Conservation (phyloP, 2,113 vertebrate species). For the Cyanoramphus novaezelandiae region DNA sequence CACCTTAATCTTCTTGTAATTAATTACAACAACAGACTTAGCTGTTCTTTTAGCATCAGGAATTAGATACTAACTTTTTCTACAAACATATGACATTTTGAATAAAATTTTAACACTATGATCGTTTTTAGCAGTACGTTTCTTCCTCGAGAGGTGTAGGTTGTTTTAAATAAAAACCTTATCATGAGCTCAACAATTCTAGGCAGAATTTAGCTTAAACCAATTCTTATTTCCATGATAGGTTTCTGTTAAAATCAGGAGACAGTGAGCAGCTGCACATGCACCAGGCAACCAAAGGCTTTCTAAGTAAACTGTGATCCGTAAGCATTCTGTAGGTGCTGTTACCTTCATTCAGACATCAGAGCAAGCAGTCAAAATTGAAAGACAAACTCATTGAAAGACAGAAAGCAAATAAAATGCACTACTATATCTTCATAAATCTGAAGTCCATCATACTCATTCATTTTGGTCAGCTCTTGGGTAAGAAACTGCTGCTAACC, state of each 20-base stretch:
- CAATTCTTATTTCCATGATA: background rate
- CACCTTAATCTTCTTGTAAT: background rate
- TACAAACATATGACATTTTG: background rate
- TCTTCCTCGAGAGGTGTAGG: background rate
- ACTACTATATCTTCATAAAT: background rate
- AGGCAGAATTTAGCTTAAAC: background rate
- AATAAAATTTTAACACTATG: background rate
- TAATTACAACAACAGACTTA: background rate
- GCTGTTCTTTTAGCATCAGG: background rate
- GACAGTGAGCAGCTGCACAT: background rate
- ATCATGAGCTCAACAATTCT: background rate
- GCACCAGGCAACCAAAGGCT: background rate
- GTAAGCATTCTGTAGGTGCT: background rate
- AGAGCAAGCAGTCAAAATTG: background rate
- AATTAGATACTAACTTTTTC: background rate
- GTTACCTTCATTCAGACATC: background rate
- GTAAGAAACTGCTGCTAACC: background rate
- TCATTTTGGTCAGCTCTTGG: background rate
- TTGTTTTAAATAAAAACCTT: background rate
- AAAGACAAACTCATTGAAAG: background rate
- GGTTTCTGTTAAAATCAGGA: fast-evolving
- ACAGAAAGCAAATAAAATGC: background rate
- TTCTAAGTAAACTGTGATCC: background rate
- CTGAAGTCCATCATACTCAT: background rate
- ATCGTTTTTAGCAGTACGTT: background rate